Evolutionary conservation across 2,888 invertebrate species (phyloP).

Genomic region (Anagyrus pseudococci): DNA sequence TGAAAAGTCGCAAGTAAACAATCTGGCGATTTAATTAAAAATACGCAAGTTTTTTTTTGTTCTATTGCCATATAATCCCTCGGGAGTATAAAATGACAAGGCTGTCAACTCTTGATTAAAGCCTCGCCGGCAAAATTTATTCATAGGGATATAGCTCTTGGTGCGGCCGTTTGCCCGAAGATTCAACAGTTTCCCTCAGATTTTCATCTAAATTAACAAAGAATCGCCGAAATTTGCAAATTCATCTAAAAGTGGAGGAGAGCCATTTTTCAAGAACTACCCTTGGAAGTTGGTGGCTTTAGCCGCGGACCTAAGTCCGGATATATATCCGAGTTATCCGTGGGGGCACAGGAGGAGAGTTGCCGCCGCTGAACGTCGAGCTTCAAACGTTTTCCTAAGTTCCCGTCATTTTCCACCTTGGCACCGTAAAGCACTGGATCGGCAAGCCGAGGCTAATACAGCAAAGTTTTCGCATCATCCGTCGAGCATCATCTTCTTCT

Average conservation of each 20-base stretch:
- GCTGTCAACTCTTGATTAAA: constrained; percentile 27
- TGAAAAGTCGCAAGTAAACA: no score
- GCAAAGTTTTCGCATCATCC: constrained; percentile 62
- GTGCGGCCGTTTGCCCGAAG: neutral
- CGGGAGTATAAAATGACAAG: neutral
- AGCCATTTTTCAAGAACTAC: constrained; percentile 29
- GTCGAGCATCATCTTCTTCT: constrained; percentile 49
- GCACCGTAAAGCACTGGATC: constrained; percentile 55
- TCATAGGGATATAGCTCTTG: constrained; percentile 16
- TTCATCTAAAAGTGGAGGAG: constrained; percentile 24
- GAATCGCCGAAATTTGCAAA: constrained; percentile 33
- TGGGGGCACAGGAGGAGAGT: neutral
- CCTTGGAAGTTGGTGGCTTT: constrained; percentile 26
- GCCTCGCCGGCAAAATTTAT: constrained; percentile 25
- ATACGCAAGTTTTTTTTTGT: no score
- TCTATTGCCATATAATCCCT: no score
- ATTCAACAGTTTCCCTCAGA: constrained; percentile 22
- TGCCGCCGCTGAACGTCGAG: constrained; percentile 22
- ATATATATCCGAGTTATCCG: constrained; percentile 3
- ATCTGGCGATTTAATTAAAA: no score
- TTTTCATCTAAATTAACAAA: constrained; percentile 35
- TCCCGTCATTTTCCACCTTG: constrained; percentile 45
- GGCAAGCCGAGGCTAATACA: constrained; percentile 58
- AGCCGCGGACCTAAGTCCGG: constrained; percentile 22
- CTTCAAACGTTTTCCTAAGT: constrained; percentile 47